Percentiles rank a stretch among this genome's conserved stretches.
Conservation (phyloP, 2,888 invertebrate species). For the Entomobrya multifasciata region DNA sequence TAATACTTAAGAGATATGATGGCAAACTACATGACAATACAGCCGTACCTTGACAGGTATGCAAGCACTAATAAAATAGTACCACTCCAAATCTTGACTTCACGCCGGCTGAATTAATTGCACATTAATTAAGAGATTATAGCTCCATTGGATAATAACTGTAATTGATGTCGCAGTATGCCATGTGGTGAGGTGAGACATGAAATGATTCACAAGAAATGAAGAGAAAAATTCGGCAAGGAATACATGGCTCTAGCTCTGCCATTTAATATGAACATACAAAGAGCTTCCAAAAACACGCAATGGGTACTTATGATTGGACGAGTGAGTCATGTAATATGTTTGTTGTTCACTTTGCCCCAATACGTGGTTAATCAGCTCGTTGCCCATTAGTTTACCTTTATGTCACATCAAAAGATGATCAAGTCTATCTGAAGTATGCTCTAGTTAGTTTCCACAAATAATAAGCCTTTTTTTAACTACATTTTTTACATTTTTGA, state of each 20-base stretch:
- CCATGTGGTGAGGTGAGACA: neutral
- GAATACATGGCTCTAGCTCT: neutral
- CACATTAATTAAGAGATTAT: constrained; percentile 80
- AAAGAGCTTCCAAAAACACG: too few relatives aligned
- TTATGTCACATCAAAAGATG: too few relatives aligned
- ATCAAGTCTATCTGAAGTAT: too few relatives aligned
- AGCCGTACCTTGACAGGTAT: constrained; percentile 55
- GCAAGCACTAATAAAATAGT: constrained; percentile 65
- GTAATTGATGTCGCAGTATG: constrained; percentile 51
- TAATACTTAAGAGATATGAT: constrained; percentile 47
- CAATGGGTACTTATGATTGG: neutral
- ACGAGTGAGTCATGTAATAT: too few relatives aligned
- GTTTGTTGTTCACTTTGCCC: too few relatives aligned
- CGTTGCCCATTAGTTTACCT: too few relatives aligned
- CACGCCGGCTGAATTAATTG: constrained; percentile 79
- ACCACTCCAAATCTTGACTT: constrained; percentile 79
- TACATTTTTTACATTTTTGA: too few relatives aligned
- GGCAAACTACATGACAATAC: constrained; percentile 27
- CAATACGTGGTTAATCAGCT: too few relatives aligned
- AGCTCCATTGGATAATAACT: constrained; percentile 60
- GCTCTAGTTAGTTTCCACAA: too few relatives aligned
- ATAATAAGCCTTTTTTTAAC: too few relatives aligned
- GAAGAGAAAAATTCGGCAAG: constrained; percentile 27
- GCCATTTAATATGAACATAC: too few relatives aligned
- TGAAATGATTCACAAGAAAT: constrained; percentile 18